Evolutionary conservation across 2,113 vertebrate genomes (phyloP).

Genomic region (Cephalopterus ornatus): DNA sequence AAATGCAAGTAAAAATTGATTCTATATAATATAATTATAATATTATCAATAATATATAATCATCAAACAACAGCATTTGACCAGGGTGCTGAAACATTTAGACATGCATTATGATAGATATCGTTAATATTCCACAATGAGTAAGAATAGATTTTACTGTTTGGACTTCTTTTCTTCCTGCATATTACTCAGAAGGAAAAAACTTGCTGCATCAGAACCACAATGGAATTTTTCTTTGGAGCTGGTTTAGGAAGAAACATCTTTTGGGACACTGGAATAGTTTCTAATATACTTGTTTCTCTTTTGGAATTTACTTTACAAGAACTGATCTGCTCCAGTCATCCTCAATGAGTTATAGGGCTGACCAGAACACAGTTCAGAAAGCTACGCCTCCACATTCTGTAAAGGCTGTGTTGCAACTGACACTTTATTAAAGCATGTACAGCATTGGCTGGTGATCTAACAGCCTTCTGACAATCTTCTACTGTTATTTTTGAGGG

Average conservation of each 20-base stretch:
- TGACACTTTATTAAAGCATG: background rate
- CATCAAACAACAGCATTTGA: background rate
- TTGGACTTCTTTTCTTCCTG: background rate
- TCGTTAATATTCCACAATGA: background rate
- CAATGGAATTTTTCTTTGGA: background rate
- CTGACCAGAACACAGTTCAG: background rate
- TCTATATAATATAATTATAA: background rate
- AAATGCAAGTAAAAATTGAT: background rate
- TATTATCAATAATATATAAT: background rate
- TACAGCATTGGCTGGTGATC: background rate
- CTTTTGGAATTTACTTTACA: background rate
- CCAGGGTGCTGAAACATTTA: background rate
- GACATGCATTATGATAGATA: rapidly evolving
- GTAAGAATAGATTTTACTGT: background rate
- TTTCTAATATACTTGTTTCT: background rate
- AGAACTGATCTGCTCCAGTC: background rate
- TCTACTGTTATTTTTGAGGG: background rate
- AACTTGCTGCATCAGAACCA: background rate
- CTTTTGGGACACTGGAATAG: background rate
- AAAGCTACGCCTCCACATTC: background rate
- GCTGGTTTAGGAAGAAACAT: background rate
- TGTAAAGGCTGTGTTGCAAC: background rate
- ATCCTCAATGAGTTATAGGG: background rate
- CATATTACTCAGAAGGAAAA: background rate
- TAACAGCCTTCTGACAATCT: background rate